Conservation (phyloP, 2,797 vertebrate genomes). For the Enteromius trimaculatus region DNA sequence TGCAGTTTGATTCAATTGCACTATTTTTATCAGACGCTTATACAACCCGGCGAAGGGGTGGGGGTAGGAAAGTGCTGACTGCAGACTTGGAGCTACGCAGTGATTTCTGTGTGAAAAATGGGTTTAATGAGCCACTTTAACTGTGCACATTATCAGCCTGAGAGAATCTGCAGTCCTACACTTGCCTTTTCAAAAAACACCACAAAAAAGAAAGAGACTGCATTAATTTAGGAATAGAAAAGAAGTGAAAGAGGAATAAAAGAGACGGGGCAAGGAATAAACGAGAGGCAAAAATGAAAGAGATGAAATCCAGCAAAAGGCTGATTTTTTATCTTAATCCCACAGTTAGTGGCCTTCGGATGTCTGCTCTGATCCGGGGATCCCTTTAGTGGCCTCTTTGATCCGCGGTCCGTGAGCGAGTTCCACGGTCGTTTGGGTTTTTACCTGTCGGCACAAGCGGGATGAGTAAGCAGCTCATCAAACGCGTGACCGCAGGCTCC, state of each 20-base stretch:
- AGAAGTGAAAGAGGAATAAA: constrained; percentile 25
- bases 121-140: constrained; percentile 72
- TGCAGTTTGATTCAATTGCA: constrained; percentile 44
- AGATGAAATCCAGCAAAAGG: constrained; percentile 51
- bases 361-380: constrained; percentile 36
- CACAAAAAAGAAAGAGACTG: constrained; percentile 37
- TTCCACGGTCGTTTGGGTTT: background rate
- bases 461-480: constrained; percentile 25
- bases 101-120: constrained; percentile 60
- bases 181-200: constrained; percentile 34
- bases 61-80: constrained; percentile 61
- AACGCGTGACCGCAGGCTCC: constrained; percentile 31
- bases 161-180: constrained; percentile 53
- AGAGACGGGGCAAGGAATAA: constrained; percentile 32
- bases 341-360: constrained; percentile 42
- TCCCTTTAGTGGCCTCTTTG: constrained; percentile 31
- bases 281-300: constrained; percentile 52
- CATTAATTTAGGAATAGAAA: constrained; percentile 48
- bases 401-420: background rate
- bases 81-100: constrained; percentile 62
- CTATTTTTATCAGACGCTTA: constrained; percentile 58
- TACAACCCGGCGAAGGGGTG: constrained; percentile 62
- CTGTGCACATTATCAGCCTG: constrained; percentile 65
- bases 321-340: constrained; percentile 51
- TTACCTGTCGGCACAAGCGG: constrained; percentile 26